These are phyloP conservation scores for Phoxinus dragarum DNA, from an alignment of 2,797 vertebrate genomes.

Conservation along the genomic window DNA sequence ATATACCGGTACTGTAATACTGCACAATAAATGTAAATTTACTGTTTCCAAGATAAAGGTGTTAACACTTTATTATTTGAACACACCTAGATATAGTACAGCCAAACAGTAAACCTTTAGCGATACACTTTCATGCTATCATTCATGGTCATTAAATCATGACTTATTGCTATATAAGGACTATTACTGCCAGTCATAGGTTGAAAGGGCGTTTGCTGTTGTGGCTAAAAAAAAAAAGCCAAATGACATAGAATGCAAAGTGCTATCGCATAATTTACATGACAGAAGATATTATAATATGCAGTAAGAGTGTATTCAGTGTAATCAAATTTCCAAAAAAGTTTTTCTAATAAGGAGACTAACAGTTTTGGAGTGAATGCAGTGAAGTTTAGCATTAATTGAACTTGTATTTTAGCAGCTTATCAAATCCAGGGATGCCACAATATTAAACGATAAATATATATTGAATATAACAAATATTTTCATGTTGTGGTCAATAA, in stretches of 20 bases:
- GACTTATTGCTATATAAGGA: slow-evolving; percentile 40
- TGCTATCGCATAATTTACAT: slow-evolving; percentile 15
- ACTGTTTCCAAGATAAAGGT: slow-evolving; percentile 3
- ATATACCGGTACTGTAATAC: background rate
- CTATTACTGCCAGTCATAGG: slow-evolving; percentile 21
- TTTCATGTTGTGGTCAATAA: background rate
- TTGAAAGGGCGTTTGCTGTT: slow-evolving; percentile 30
- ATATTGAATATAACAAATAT: background rate
- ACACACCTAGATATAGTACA: slow-evolving; percentile 29
- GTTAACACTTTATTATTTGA: background rate
- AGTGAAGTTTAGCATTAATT: slow-evolving; percentile 30
- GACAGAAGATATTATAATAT: slow-evolving; percentile 27
- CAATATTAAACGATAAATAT: background rate
- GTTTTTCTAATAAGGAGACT: slow-evolving; percentile 29
- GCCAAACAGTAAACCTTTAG: slow-evolving; percentile 15
- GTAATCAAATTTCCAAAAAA: slow-evolving; percentile 24
- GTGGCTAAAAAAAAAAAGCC: background rate
- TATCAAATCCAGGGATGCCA: background rate
- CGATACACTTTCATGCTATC: slow-evolving; percentile 1
- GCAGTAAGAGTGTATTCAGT: slow-evolving; percentile 5
- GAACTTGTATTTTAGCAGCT: background rate
- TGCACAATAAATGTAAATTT: background rate
- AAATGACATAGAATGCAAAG: slow-evolving; percentile 19
- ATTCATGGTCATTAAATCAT: slow-evolving; percentile 30
- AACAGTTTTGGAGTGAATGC: slow-evolving; percentile 17